A percentile compares a stretch with the other conserved stretches of the same genome.
Conservation (phyloP, 1,140 invertebrate genomes). For the Littorina saxatilis region DNA sequence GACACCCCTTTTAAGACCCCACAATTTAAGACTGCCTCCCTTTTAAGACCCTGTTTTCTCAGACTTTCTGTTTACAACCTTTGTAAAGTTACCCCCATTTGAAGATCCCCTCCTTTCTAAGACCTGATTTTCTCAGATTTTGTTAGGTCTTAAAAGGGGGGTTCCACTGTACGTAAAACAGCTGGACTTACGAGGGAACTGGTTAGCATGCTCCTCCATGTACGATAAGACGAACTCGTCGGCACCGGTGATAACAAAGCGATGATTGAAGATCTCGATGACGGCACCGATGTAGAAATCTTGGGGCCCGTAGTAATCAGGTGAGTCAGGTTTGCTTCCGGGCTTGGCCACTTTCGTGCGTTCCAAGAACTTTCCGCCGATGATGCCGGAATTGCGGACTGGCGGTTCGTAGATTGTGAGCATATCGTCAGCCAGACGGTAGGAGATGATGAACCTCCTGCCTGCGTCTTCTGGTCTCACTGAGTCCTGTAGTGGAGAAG, state of each 20-base stretch:
- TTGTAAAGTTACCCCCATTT: too few relatives aligned
- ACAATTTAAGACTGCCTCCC: too few relatives aligned
- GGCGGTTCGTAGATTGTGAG: slow-evolving; percentile 75
- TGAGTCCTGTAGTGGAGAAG: slow-evolving; percentile 65
- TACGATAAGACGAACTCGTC: slow-evolving; percentile 75
- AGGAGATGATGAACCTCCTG: slow-evolving; percentile 75
- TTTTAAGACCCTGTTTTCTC: too few relatives aligned
- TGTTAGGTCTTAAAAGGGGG: too few relatives aligned
- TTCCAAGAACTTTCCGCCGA: slow-evolving; percentile 76
- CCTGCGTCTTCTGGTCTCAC: slow-evolving; percentile 71
- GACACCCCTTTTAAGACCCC: too few relatives aligned
- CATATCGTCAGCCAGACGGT: slow-evolving; percentile 75
- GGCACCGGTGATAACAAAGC: slow-evolving; percentile 74
- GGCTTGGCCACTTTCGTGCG: slow-evolving; percentile 74
- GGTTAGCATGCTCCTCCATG: slow-evolving; percentile 72
- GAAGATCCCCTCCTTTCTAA: too few relatives aligned
- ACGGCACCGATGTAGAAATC: slow-evolving; percentile 75
- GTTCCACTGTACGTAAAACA: too few relatives aligned
- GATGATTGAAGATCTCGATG: slow-evolving; percentile 72
- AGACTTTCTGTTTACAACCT: too few relatives aligned
- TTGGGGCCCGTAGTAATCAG: slow-evolving; percentile 74
- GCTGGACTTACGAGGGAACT: slow-evolving; percentile 67
- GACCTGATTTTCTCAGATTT: too few relatives aligned
- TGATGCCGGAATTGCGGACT: slow-evolving; percentile 74
- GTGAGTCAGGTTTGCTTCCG: slow-evolving; percentile 66